Evolutionary conservation across 2,113 vertebrate genomes (phyloP).

Genomic region (Cephalopterus ornatus): DNA sequence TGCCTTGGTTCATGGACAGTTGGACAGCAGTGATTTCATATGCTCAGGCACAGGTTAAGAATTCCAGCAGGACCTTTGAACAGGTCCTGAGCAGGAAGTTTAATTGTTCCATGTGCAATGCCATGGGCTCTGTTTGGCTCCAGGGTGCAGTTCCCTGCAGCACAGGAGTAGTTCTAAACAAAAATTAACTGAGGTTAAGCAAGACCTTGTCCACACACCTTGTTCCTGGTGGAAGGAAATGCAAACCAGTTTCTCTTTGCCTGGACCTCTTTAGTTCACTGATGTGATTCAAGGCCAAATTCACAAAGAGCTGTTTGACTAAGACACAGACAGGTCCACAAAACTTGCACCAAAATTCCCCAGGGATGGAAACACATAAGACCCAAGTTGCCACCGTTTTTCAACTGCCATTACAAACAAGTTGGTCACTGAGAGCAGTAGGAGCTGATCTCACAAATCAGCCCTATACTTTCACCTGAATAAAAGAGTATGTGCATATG

Average conservation of each 20-base stretch:
- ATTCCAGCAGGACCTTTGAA: not conserved
- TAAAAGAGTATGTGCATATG: fast-evolving
- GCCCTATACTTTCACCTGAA: not conserved
- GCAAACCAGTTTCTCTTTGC: not conserved
- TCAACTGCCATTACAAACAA: not conserved
- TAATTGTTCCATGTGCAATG: not conserved
- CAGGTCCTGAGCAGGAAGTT: not conserved
- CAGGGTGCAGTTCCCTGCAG: not conserved
- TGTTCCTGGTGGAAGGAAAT: not conserved
- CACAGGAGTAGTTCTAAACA: not conserved
- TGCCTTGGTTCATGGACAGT: not conserved
- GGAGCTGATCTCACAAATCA: not conserved
- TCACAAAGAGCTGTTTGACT: not conserved
- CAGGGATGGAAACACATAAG: not conserved
- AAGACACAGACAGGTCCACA: not conserved
- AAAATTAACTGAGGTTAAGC: not conserved
- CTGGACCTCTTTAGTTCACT: not conserved
- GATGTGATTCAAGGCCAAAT: not conserved
- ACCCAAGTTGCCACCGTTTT: not conserved
- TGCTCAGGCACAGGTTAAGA: not conserved
- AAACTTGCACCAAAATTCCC: not conserved
- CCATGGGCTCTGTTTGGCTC: not conserved
- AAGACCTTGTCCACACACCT: not conserved
- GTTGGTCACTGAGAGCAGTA: not conserved
- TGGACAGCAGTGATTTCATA: not conserved